Evolutionary conservation across 2,888 invertebrate genomes (phyloP).

Genomic region (Strigamia transsilvanica): DNA sequence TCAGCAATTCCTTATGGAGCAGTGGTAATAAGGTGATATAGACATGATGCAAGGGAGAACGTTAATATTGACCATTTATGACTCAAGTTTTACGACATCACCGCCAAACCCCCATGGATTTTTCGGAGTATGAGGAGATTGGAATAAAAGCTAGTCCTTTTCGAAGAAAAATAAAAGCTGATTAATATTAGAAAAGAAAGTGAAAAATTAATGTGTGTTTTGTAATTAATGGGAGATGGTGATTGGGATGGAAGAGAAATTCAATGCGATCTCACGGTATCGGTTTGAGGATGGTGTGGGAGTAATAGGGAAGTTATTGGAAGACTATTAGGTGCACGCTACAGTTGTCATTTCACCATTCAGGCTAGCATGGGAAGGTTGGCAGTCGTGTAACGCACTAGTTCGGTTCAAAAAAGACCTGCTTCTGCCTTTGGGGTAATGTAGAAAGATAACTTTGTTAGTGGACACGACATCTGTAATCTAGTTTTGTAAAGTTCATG

Average conservation of each 20-base stretch:
- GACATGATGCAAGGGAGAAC: conserved; percentile 21
- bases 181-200: neutral
- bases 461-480: conserved; percentile 15
- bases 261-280: neutral
- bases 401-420: neutral
- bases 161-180: neutral
- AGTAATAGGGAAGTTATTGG: conserved; percentile 13
- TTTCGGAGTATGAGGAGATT: conserved; percentile 5
- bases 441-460: conserved; percentile 16
- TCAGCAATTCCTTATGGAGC: conserved; percentile 30
- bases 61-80: conserved; percentile 30
- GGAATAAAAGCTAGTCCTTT: conserved; percentile 14
- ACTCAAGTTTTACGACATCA: conserved; percentile 11
- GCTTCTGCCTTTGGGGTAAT: conserved; percentile 7
- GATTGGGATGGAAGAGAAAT: neutral
- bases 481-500: conserved; percentile 5
- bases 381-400: neutral
- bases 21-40: conserved; percentile 23
- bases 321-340: neutral
- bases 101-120: conserved; percentile 21
- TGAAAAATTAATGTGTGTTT: neutral
- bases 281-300: neutral
- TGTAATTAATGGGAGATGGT: neutral
- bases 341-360: conserved; percentile 1
- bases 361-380: neutral